These are phyloP conservation scores for Andrena trimmerana DNA, from an alignment of 2,888 invertebrate species.

Conservation along the genomic window DNA sequence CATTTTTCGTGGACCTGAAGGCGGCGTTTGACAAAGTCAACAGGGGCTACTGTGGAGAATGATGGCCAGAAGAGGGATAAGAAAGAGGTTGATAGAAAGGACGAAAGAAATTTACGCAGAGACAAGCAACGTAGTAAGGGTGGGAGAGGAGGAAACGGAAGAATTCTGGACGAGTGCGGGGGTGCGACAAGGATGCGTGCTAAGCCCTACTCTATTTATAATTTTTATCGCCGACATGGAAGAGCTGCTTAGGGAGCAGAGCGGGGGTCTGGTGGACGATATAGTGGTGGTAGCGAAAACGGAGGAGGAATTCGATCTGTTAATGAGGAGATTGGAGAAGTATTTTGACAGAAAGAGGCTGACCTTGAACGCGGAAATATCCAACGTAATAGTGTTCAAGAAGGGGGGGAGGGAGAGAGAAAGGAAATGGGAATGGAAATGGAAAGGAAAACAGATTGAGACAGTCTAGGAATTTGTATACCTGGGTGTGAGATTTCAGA, in stretches of 20 bases:
- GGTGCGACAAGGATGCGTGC: background rate
- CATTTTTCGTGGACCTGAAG: background rate
- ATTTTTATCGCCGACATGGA: background rate
- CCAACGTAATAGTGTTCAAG: background rate
- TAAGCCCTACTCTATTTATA: background rate
- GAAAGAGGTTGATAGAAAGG: background rate
- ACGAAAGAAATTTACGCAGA: background rate
- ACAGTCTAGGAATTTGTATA: constrained; percentile 1
- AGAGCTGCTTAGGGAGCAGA: background rate
- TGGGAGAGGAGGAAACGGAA: background rate
- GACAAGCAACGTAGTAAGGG: background rate
- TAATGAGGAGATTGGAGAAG: background rate
- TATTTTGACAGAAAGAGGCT: background rate
- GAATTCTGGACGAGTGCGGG: background rate
- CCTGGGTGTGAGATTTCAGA: background rate
- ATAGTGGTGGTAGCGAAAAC: background rate
- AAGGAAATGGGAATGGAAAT: background rate
- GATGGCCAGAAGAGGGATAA: background rate
- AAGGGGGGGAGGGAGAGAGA: background rate
- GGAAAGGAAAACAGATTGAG: background rate
- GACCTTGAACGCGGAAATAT: background rate
- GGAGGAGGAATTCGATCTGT: background rate
- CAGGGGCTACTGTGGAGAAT: background rate
- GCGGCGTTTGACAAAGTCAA: background rate
- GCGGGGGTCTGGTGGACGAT: background rate